These are phyloP conservation scores for Stigmatopora nigra DNA, from an alignment of 2,113 vertebrate genomes.

Conservation along the genomic window DNA sequence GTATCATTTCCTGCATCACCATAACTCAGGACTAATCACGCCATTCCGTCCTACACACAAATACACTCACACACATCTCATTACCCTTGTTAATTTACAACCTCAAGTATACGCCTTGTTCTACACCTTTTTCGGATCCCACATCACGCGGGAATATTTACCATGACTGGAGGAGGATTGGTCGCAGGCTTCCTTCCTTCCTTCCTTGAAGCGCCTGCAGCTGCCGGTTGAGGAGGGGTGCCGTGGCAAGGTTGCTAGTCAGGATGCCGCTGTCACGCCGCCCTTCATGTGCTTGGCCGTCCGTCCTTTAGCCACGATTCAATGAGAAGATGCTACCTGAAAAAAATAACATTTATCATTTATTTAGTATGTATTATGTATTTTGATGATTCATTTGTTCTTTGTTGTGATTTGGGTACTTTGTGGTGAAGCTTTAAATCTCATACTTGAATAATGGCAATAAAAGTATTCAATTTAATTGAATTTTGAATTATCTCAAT, in stretches of 20 bases:
- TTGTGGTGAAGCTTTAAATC: too few relatives aligned
- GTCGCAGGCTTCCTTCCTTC: slow-evolving; percentile 70
- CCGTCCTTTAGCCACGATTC: slow-evolving; percentile 72
- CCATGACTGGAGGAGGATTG: slow-evolving; percentile 68
- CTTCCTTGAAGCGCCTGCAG: slow-evolving; percentile 60
- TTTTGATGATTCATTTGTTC: not conserved
- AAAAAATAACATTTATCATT: not conserved
- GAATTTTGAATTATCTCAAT: too few relatives aligned
- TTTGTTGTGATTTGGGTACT: not conserved
- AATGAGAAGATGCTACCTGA: slow-evolving; percentile 63
- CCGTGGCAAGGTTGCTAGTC: slow-evolving; percentile 47
- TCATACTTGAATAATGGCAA: too few relatives aligned
- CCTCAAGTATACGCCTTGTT: slow-evolving; percentile 36
- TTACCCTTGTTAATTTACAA: slow-evolving; percentile 75
- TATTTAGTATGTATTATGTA: not conserved
- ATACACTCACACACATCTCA: slow-evolving; percentile 47
- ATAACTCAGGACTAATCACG: slow-evolving; percentile 50
- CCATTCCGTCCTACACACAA: slow-evolving; percentile 13
- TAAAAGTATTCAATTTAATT: too few relatives aligned
- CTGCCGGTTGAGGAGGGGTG: slow-evolving; percentile 34
- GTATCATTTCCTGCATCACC: slow-evolving; percentile 45
- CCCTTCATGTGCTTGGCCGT: slow-evolving; percentile 89
- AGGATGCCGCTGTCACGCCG: slow-evolving; percentile 61
- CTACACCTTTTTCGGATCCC: slow-evolving; percentile 38
- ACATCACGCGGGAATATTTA: slow-evolving; percentile 43